Percentiles rank a stretch among this genome's conserved stretches.
Evolutionary conservation across 1,140 invertebrate genomes (phyloP).

Genomic region (Andricus grossulariae): DNA sequence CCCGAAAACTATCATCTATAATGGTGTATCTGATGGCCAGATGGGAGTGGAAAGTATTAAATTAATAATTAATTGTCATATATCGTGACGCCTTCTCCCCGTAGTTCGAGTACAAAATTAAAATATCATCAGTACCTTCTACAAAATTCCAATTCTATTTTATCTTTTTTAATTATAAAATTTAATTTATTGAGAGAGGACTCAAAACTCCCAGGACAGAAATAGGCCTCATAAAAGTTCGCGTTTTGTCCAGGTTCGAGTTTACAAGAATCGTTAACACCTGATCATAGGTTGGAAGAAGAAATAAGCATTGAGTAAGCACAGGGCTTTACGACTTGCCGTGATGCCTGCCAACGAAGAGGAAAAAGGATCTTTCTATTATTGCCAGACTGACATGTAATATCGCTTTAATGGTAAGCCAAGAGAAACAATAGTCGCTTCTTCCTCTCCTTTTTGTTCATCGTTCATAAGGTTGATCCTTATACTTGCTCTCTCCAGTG

Average conservation of each 20-base stretch:
- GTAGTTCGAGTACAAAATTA: too few relatives aligned
- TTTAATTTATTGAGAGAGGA: not conserved
- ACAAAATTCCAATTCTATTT: not conserved
- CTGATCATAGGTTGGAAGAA: not conserved
- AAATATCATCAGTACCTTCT: too few relatives aligned
- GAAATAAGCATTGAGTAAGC: conserved; percentile 8
- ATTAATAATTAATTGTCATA: too few relatives aligned
- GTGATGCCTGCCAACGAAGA: conserved; percentile 21
- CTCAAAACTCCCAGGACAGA: not conserved
- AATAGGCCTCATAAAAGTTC: not conserved
- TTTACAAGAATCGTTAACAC: conserved; percentile 14
- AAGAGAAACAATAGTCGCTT: conserved; percentile 28
- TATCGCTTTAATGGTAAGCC: conserved; percentile 49
- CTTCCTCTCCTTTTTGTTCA: conserved; percentile 36
- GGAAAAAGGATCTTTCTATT: conserved; percentile 56
- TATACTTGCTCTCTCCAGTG: conserved; percentile 35
- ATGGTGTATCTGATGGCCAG: too few relatives aligned
- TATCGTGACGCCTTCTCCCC: too few relatives aligned
- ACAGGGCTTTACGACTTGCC: conserved; percentile 22
- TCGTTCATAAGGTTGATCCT: conserved; percentile 36
- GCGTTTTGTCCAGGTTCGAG: not conserved
- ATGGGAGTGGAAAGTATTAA: too few relatives aligned
- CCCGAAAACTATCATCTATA: too few relatives aligned
- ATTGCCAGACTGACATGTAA: conserved; percentile 49
- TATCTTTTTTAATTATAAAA: not conserved